Evolutionary conservation across 2,797 vertebrate species (phyloP), one percentile per base, ranked within the genome.

Genomic region (Sus cebifrons): DNA sequence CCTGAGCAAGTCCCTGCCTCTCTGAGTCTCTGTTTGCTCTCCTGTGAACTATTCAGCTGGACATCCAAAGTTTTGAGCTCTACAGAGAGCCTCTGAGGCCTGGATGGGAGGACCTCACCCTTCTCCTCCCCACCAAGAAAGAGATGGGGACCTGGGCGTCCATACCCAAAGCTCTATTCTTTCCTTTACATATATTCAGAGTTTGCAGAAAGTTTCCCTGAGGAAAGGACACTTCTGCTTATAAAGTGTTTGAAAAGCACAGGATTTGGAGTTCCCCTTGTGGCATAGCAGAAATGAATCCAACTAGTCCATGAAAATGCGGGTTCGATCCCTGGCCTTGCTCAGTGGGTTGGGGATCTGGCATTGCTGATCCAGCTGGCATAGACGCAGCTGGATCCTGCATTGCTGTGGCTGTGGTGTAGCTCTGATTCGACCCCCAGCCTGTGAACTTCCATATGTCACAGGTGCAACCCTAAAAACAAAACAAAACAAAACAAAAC

Each of bases 181-280:
- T 79, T 62, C 32, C 81, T 70, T 83, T 62, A 70, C 67, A 17
- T 49, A n/a, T 21, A 4, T 29, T 84, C 65, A 54, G 36, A 79
- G 15, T 75, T 6, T 89, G 36, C 23, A 62, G n/a, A 79, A 65
- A 79, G 65, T 83, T 89, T 92, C 82, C 62, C 9, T 56, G 10
- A 92, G 49, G 20, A 92, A 96, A 85, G 64, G 29, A 64, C 82
- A 84, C 83, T 95, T 6, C n/a, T 91, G 32, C 40, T 92, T 67
- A 73, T 56, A 91, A 84, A 81, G 23, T 74, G 44, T 85, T 90
- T 88, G 88, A 90, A 96, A 86, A 91, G 32, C 52, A 93, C 54
- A 91, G 20, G 20, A 32, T 81, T 44, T 75, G 6, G 44, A 49
- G 44, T 49, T 49, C 44, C 44, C 44, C 44, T 10, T 49, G 44